A percentile compares a stretch with the other conserved stretches of the same genome.
Conservation (phyloP, 2,113 vertebrate genomes). For the Prunella fulvescens region DNA sequence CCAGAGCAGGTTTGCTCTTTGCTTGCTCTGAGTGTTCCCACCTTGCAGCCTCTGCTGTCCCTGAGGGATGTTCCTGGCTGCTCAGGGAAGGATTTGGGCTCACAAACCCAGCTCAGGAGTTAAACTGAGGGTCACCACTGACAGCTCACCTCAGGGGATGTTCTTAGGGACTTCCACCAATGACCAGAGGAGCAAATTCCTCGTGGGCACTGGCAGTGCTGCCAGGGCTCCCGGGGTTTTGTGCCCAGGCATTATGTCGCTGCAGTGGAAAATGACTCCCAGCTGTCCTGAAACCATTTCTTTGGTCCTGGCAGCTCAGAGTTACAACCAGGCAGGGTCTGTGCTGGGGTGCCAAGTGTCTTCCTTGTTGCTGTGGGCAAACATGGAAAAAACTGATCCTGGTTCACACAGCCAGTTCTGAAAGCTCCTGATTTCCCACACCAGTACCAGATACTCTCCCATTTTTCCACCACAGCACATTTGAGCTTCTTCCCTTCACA, state of each 20-base stretch:
- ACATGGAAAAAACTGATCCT: rapidly evolving
- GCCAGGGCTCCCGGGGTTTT: not conserved
- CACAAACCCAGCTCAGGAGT: not conserved
- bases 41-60: not conserved
- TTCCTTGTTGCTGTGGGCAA: not conserved
- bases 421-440: not conserved
- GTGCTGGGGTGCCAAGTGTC: not conserved
- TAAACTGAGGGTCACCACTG: not conserved
- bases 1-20: not conserved
- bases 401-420: not conserved
- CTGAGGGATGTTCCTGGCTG: not conserved
- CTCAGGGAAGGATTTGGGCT: not conserved
- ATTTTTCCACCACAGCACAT: not conserved
- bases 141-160: not conserved
- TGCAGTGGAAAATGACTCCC: not conserved
- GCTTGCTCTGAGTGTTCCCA: not conserved
- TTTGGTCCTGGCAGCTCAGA: not conserved
- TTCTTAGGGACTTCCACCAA: not conserved
- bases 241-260: not conserved
- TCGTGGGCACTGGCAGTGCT: rapidly evolving
- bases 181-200: not conserved
- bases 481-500: not conserved
- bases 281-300: not conserved
- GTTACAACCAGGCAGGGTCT: not conserved
- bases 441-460: not conserved